A percentile compares a stretch with the other conserved stretches of the same genome.
These are phyloP conservation scores for Onthophagus sagittarius DNA, from an alignment of 2,888 invertebrate genomes.

Conservation along the genomic window DNA sequence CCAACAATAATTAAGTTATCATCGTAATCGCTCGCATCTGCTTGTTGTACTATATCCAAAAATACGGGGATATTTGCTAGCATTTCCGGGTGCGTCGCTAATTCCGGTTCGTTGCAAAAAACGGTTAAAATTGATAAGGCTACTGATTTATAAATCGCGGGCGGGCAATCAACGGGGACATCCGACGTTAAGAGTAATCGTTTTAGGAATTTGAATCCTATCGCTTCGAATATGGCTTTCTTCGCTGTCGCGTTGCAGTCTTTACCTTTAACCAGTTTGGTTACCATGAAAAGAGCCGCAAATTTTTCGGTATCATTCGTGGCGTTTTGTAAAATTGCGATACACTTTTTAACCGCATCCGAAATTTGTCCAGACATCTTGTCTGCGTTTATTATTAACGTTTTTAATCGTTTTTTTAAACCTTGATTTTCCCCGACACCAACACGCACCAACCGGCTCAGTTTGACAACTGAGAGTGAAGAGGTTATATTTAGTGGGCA, in stretches of 20 bases:
- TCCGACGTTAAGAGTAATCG: constrained; percentile 72
- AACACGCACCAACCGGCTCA: constrained; percentile 18
- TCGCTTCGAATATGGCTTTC: constrained; percentile 80
- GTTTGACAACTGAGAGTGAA: constrained; percentile 33
- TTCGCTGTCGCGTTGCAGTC: constrained; percentile 71
- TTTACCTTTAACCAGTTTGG: constrained; percentile 80
- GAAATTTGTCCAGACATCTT: constrained; percentile 56
- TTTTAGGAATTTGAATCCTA: constrained; percentile 82
- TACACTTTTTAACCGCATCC: constrained; percentile 81
- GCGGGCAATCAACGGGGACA: constrained; percentile 83
- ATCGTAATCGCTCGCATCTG: constrained; percentile 80
- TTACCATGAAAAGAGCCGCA: constrained; percentile 87
- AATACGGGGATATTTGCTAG: constrained; percentile 78
- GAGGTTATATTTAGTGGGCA: constrained; percentile 46
- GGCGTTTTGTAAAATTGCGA: constrained; percentile 72
- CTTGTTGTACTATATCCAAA: constrained; percentile 77
- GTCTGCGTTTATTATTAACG: neutral
- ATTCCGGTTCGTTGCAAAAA: constrained; percentile 76
- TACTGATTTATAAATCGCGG: constrained; percentile 85
- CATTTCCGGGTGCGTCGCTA: constrained; percentile 81
- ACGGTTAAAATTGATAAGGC: constrained; percentile 83
- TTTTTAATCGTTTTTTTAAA: neutral
- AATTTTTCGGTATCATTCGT: constrained; percentile 87
- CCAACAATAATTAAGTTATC: constrained; percentile 83
- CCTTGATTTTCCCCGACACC: constrained; percentile 1